Conservation (phyloP, 2,888 invertebrate species). For the Synergus gifuensis region DNA sequence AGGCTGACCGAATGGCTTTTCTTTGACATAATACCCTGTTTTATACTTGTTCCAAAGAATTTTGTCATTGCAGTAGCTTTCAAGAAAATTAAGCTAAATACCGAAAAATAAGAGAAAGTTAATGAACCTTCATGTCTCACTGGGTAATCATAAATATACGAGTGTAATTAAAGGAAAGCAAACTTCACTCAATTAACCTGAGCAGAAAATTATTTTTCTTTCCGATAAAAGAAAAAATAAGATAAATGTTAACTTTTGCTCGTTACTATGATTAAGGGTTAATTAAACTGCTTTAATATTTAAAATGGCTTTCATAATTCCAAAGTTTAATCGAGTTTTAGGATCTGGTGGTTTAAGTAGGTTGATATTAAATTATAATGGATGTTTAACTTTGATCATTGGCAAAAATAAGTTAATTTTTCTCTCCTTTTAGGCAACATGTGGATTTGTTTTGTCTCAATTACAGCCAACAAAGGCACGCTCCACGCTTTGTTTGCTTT, state of each 20-base stretch:
- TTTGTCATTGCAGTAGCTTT: constrained; percentile 10
- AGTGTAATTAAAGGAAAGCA: background rate
- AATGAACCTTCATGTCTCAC: background rate
- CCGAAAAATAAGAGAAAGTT: background rate
- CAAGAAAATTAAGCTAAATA: background rate
- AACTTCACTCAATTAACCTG: background rate
- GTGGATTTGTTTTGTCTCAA: background rate
- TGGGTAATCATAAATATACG: background rate
- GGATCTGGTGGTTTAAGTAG: background rate
- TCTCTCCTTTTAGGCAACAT: background rate
- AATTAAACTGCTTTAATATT: constrained; percentile 15
- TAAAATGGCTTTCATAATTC: constrained; percentile 12
- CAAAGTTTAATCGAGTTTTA: constrained; percentile 3
- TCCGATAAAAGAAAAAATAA: background rate
- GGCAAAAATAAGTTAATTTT: background rate
- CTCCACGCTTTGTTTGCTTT: background rate
- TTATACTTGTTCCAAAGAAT: constrained; percentile 13
- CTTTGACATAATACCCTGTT: constrained; percentile 21
- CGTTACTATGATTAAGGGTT: background rate
- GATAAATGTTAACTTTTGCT: background rate
- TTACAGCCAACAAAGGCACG: constrained; percentile 31
- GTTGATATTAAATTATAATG: background rate
- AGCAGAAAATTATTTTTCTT: background rate
- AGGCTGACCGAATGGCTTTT: constrained; percentile 33
- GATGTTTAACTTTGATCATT: background rate